phyloP scores from a whole-genome alignment of 2,888 invertebrate genomes.

The Drosophila cracens region DNA sequence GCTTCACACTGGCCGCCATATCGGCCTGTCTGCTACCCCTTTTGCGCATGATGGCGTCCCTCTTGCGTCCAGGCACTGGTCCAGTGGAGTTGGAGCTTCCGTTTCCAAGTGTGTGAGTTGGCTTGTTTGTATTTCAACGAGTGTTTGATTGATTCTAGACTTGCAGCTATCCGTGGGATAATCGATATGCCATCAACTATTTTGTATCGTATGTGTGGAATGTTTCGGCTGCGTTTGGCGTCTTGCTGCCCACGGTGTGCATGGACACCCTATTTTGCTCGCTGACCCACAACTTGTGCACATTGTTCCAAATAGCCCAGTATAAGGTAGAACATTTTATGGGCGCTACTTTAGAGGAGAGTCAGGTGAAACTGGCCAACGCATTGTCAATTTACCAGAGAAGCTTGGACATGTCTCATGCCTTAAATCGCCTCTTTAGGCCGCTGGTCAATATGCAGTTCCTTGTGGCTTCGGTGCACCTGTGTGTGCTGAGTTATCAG shows the following conservation, averaged over 20 bases:
- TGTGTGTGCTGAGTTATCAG: constrained; percentile 53
- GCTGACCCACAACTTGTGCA: constrained; percentile 39
- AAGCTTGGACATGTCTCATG: constrained; percentile 16
- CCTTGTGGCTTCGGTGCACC: constrained; percentile 42
- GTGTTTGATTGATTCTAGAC: neutral
- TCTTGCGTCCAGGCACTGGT: neutral
- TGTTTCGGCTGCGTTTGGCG: constrained; percentile 27
- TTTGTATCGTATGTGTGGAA: constrained; percentile 52
- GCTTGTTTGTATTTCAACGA: neutral
- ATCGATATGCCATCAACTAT: constrained; percentile 30
- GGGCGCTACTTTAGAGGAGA: neutral
- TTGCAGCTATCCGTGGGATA: constrained; percentile 49
- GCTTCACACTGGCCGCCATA: constrained; percentile 13
- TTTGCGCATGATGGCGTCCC: constrained; percentile 2
- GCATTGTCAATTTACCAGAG: constrained; percentile 14
- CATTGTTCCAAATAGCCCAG: constrained; percentile 36
- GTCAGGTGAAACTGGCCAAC: constrained; percentile 9
- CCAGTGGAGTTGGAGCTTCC: constrained; percentile 11
- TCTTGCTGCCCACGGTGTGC: constrained; percentile 38
- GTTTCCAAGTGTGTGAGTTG: constrained; percentile 46
- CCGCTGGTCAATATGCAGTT: constrained; percentile 49
- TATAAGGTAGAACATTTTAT: constrained; percentile 38
- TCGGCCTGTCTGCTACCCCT: constrained; percentile 33
- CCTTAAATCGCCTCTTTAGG: constrained; percentile 35
- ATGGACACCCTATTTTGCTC: constrained; percentile 44